Evolutionary conservation across 2,797 vertebrate genomes (phyloP).

Genomic region (Ctenochaetus hawaiiensis): DNA sequence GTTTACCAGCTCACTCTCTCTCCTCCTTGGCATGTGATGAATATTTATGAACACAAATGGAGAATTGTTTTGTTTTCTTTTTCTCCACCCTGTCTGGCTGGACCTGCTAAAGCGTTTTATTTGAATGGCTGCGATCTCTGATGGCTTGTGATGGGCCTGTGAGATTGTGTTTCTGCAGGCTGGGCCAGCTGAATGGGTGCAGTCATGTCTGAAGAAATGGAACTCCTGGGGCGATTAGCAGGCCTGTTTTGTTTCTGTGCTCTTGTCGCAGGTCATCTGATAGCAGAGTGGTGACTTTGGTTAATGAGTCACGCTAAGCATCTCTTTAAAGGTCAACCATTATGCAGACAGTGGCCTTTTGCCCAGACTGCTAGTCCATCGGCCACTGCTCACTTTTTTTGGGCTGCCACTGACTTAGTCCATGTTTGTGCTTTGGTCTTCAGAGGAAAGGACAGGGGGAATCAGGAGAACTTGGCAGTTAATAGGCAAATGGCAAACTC

Average conservation of each 20-base stretch:
- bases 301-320: conserved; percentile 86
- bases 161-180: conserved; percentile 87
- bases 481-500: conserved; percentile 69
- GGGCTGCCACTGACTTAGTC: conserved; percentile 64
- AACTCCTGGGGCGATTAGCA: conserved; percentile 84
- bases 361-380: conserved; percentile 83
- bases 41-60: conserved; percentile 84
- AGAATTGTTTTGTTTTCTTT: conserved; percentile 79
- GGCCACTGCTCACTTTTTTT: conserved; percentile 73
- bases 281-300: conserved; percentile 87
- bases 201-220: conserved; percentile 85
- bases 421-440: conserved; percentile 70
- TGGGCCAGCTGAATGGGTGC: conserved; percentile 82
- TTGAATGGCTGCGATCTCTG: conserved; percentile 80
- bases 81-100: conserved; percentile 65
- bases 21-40: conserved; percentile 69
- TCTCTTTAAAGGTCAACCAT: conserved; percentile 89
- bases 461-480: conserved; percentile 69
- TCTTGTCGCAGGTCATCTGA: conserved; percentile 88
- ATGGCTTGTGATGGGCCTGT: conserved; percentile 79
- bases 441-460: conserved; percentile 62
- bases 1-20: conserved; percentile 72
- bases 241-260: conserved; percentile 83
- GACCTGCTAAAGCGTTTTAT: conserved; percentile 82
- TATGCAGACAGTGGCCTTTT: conserved; percentile 83